Evolutionary conservation across 2,888 invertebrate species (phyloP).

Genomic region (Rhingia campestris): DNA sequence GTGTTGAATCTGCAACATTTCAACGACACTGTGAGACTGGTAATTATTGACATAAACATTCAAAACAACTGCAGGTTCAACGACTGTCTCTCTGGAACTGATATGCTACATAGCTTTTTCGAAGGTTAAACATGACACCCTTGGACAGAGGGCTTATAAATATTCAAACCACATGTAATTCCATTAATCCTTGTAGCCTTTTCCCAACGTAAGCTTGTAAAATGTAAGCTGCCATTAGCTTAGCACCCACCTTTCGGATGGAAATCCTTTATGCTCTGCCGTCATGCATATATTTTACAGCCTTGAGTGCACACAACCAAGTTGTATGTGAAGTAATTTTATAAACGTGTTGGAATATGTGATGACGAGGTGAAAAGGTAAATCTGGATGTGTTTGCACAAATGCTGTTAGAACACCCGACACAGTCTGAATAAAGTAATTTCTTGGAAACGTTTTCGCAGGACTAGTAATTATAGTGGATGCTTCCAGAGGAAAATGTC

Average conservation of each 20-base stretch:
- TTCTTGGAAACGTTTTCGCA: constrained; percentile 29
- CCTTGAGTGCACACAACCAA: constrained; percentile 23
- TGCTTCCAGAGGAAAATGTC: constrained; percentile 18
- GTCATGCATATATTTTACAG: not conserved
- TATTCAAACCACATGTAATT: constrained; percentile 47
- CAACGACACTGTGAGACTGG: constrained; percentile 28
- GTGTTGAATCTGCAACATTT: constrained; percentile 9
- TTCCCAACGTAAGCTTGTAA: constrained; percentile 16
- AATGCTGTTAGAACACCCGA: constrained; percentile 41
- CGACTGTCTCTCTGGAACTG: constrained; percentile 1
- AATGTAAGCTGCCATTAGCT: constrained; percentile 53
- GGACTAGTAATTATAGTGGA: constrained; percentile 24
- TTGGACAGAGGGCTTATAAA: constrained; percentile 23
- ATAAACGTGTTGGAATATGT: constrained; percentile 22
- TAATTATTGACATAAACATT: constrained; percentile 33
- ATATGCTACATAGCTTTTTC: not conserved
- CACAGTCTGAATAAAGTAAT: constrained; percentile 28
- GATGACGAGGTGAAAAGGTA: constrained; percentile 5
- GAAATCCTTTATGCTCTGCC: constrained; percentile 33
- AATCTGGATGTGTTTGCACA: constrained; percentile 8
- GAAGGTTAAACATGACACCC: not conserved
- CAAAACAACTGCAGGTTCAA: constrained; percentile 14
- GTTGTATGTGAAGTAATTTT: constrained; percentile 39
- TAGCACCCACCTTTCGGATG: constrained; percentile 28
- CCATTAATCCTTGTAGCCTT: constrained; percentile 15